phyloP scores from a whole-genome alignment of 2,888 invertebrate genomes.

The Choristoneura rosaceana region DNA sequence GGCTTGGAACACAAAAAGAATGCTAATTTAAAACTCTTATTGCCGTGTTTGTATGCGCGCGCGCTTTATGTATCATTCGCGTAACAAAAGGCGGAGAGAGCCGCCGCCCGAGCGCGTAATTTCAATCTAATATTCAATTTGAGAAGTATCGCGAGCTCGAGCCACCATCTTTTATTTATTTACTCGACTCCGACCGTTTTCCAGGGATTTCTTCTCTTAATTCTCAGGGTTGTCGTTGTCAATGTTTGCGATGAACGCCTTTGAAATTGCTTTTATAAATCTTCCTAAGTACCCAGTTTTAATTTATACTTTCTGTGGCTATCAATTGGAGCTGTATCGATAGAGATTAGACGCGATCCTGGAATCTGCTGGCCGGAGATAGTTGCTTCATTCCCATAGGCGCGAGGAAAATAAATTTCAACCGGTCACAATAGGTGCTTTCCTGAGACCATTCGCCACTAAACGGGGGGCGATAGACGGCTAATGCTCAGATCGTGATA shows the following conservation, averaged over 20 bases:
- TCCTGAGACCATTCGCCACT: constrained; percentile 70
- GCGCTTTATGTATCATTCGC: constrained; percentile 82
- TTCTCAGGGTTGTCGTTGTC: constrained; percentile 24
- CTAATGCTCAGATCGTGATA: constrained; percentile 75
- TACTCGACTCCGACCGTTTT: constrained; percentile 67
- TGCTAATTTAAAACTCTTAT: constrained; percentile 86
- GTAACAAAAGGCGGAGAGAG: constrained; percentile 80
- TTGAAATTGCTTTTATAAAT: constrained; percentile 35
- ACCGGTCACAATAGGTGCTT: constrained; percentile 74
- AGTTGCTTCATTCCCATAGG: constrained; percentile 77
- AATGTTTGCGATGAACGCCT: constrained; percentile 36
- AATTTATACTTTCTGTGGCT: constrained; percentile 30
- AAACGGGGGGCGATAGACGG: constrained; percentile 72
- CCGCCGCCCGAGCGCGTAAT: constrained; percentile 81
- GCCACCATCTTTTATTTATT: constrained; percentile 79
- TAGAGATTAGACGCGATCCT: constrained; percentile 51
- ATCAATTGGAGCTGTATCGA: constrained; percentile 32
- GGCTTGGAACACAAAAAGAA: constrained; percentile 82
- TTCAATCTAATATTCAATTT: constrained; percentile 85
- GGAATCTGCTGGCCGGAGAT: constrained; percentile 66
- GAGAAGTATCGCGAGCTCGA: constrained; percentile 75
- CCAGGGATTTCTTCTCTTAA: constrained; percentile 51
- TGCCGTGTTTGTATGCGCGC: constrained; percentile 82
- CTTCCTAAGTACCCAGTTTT: constrained; percentile 22
- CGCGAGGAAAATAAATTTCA: constrained; percentile 74